These are phyloP conservation scores for Drosophila flavopinicola DNA, from an alignment of 2,888 invertebrate species.

Conservation along the genomic window DNA sequence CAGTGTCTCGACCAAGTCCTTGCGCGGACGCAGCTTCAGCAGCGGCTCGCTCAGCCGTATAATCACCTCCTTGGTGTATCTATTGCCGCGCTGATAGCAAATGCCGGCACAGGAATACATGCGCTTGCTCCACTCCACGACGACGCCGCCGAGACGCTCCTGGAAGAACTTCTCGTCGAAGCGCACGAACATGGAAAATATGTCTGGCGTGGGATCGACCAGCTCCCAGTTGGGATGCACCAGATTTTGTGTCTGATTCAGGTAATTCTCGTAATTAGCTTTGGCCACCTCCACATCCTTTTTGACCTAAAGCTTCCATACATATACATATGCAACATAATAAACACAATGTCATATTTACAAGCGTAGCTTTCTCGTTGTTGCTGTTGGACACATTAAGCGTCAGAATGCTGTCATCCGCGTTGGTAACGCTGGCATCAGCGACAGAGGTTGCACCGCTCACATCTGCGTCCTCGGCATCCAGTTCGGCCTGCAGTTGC, in stretches of 20 bases:
- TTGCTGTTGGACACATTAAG: slow-evolving; percentile 35
- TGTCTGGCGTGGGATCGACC: slow-evolving; percentile 97
- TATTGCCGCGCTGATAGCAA: slow-evolving; percentile 85
- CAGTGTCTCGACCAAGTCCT: slow-evolving; percentile 98
- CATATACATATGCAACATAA: not conserved
- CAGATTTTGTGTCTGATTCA: slow-evolving; percentile 82
- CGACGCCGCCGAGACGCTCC: slow-evolving; percentile 90
- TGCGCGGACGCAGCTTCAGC: slow-evolving; percentile 95
- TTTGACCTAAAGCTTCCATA: too few species aligned
- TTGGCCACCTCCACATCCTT: slow-evolving; percentile 1
- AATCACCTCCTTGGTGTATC: slow-evolving; percentile 77
- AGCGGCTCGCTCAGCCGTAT: slow-evolving; percentile 93
- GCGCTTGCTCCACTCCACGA: slow-evolving; percentile 96
- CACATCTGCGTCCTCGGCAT: slow-evolving; percentile 33
- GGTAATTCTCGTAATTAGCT: slow-evolving; percentile 52
- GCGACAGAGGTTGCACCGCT: slow-evolving; percentile 22
- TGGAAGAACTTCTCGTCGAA: slow-evolving; percentile 95
- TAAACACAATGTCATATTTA: slow-evolving; percentile 5
- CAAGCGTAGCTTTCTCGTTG: not conserved
- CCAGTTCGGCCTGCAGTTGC: slow-evolving; percentile 68
- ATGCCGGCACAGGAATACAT: slow-evolving; percentile 90
- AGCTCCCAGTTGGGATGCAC: slow-evolving; percentile 88
- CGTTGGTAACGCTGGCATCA: not conserved
- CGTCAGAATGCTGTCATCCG: not conserved
- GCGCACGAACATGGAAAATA: slow-evolving; percentile 92